phyloP scores from a whole-genome alignment of 2,797 vertebrate genomes.

The Catostomus latipinnis region DNA sequence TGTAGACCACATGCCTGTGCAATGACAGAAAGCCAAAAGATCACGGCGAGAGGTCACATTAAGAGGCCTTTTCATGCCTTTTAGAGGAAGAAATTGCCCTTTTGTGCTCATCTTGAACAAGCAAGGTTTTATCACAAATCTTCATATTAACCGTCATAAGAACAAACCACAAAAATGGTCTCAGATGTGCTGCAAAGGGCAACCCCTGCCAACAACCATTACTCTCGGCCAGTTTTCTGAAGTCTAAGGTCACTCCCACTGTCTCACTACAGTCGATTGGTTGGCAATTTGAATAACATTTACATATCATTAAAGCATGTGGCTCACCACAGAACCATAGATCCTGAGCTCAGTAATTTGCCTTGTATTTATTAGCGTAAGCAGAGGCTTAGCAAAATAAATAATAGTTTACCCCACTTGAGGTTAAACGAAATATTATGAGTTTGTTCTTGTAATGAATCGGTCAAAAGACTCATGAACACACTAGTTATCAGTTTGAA shows the following conservation, averaged over 20 bases:
- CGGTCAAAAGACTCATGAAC: too few species aligned
- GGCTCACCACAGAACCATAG: slow-evolving; percentile 47
- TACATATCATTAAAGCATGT: slow-evolving; percentile 73
- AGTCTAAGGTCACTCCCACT: slow-evolving; percentile 67
- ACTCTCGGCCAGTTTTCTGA: slow-evolving; percentile 64
- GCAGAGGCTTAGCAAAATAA: too few species aligned
- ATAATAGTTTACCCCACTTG: too few species aligned
- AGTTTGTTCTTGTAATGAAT: too few species aligned
- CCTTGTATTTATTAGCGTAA: too few species aligned
- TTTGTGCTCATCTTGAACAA: slow-evolving; percentile 20
- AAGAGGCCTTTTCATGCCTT: neutral
- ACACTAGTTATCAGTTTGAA: too few species aligned
- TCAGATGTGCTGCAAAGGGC: slow-evolving; percentile 53
- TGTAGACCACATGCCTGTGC: slow-evolving; percentile 56
- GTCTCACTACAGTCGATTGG: slow-evolving; percentile 70
- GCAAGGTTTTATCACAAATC: slow-evolving; percentile 4
- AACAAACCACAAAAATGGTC: slow-evolving; percentile 25
- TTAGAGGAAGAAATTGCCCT: slow-evolving; percentile 21
- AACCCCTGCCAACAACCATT: slow-evolving; percentile 44
- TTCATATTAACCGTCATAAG: slow-evolving; percentile 26
- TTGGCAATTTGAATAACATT: slow-evolving; percentile 76
- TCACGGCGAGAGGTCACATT: slow-evolving; percentile 54
- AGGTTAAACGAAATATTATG: too few species aligned
- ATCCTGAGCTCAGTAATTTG: neutral
- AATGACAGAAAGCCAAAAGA: slow-evolving; percentile 59